Conservation (phyloP, 2,888 invertebrate genomes). For the Dorcus parallelipipedus region DNA sequence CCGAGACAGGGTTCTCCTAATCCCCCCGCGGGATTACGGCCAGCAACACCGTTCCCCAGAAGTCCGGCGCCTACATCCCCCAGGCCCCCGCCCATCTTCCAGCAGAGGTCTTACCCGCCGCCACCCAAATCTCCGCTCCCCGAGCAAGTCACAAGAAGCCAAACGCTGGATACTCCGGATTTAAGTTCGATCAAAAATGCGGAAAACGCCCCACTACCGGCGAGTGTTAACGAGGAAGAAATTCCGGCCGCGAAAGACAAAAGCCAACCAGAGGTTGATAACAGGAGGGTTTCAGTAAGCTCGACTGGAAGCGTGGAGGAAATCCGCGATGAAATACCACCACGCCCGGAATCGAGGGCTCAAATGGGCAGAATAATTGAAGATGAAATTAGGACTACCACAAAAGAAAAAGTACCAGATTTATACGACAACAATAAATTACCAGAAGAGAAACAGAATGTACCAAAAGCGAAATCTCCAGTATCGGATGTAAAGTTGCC, state of each 20-base stretch:
- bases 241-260: conserved; percentile 45
- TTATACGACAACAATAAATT: not conserved
- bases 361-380: conserved; percentile 38
- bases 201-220: conserved; percentile 41
- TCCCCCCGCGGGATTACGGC: conserved; percentile 14
- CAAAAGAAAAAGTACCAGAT: not conserved
- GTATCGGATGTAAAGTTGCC: conserved; percentile 23
- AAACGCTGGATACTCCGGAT: conserved; percentile 44
- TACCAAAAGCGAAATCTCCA: conserved; percentile 18
- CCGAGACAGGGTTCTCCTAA: conserved; percentile 25
- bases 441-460: not conserved
- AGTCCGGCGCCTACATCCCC: conserved; percentile 27
- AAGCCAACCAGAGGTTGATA: conserved; percentile 54
- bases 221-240: conserved; percentile 35
- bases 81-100: conserved; percentile 41
- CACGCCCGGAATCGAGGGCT: conserved; percentile 38
- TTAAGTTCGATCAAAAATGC: conserved; percentile 39
- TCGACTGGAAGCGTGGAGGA: conserved; percentile 49
- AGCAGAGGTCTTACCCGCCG: conserved; percentile 52
- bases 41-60: conserved; percentile 27
- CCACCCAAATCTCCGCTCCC: conserved; percentile 13
- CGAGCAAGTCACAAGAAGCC: conserved; percentile 28
- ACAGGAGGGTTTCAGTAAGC: conserved; percentile 53
- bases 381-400: conserved; percentile 22
- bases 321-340: conserved; percentile 31